Evolutionary conservation across 1,140 invertebrate species (phyloP), one percentile per base, ranked within the genome.

Genomic region (Elymnias hypermnestra): DNA sequence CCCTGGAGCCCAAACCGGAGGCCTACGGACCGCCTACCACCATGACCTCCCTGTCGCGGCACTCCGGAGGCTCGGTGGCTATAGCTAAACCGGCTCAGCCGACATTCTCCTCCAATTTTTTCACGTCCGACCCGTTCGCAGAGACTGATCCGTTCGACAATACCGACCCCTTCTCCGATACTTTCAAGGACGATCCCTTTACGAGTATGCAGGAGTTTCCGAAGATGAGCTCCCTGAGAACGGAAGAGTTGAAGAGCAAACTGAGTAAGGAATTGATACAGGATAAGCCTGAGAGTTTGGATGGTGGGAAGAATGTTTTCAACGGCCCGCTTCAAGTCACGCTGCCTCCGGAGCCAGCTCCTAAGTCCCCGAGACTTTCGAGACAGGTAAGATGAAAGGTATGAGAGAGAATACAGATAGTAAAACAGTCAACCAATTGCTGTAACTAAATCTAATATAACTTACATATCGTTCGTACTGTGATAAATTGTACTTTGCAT

Each of bases 141-240:
- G 90, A 93, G 69, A 89, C 88, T n/a, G 92, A 92, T 87, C 90
- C 90, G 4, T 91, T 92, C 68, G 90, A 90, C 57, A 89, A 89
- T 63, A 86, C 87, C 15, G 90, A 91, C 71, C 90, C 90, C 3
- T 91, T 91, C 69, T 88, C 87, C 9, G 90, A 91, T 43, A 77
- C 83, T 15, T 77, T 83, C 53, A 77, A 83, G 40, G 84, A 86
- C 36, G 91, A 92, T 68, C 91, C 91, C 5, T 93, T 93, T 56
- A 78, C 75, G 48, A 78, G 63, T 38, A 63, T 82, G 74, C 71
- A 72, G 57, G 81, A 84, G 45, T 82, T 74, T 31, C 74, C 78
- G n/a, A 83, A 78, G 58, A 23, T 63, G 47, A 67, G 55, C 48
- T 50, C 56, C 12, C 38, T 67, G 29, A 42, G 68, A 19, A 51